Evolutionary conservation across 2,888 invertebrate genomes (phyloP).

Genomic region (Iphiclides podalirius): DNA sequence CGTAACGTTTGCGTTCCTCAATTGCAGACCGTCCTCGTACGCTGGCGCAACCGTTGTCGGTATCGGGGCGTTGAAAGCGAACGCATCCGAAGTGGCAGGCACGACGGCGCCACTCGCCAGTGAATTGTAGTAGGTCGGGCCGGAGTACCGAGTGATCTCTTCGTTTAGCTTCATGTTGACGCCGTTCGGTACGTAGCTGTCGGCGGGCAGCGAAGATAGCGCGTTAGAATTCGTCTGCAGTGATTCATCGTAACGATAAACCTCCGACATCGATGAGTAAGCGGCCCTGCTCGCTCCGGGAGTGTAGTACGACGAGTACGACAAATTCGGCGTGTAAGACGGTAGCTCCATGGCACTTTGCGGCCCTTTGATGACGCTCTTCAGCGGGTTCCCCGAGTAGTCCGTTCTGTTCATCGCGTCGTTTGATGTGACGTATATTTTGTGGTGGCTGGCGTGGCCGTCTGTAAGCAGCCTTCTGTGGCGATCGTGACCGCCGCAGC

Average conservation of each 20-base stretch:
- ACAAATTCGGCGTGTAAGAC: constrained; percentile 66
- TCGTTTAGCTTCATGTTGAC: constrained; percentile 62
- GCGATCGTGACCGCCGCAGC: constrained; percentile 70
- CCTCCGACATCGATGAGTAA: constrained; percentile 71
- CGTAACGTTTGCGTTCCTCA: constrained; percentile 45
- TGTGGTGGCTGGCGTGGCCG: constrained; percentile 60
- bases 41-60: constrained; percentile 49
- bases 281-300: constrained; percentile 50
- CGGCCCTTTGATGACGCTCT: constrained; percentile 61
- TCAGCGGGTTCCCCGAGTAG: constrained; percentile 54
- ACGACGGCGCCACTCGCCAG: constrained; percentile 52
- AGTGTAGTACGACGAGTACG: constrained; percentile 66
- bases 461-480: constrained; percentile 65
- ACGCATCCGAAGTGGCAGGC: constrained; percentile 54
- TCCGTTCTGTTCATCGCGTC: constrained; percentile 57
- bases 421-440: constrained; percentile 55
- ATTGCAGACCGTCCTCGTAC: constrained; percentile 57
- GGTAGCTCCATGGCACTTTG: constrained; percentile 61
- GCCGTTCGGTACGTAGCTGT: constrained; percentile 70
- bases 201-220: constrained; percentile 53
- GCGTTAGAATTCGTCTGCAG: constrained; percentile 57
- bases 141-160: constrained; percentile 56
- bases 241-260: constrained; percentile 76
- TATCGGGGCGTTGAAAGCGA: constrained; percentile 49
- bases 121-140: constrained; percentile 57